Base-by-base conservation (phyloP, 2,888 invertebrate species). In the Nyleta sp. region DNA sequence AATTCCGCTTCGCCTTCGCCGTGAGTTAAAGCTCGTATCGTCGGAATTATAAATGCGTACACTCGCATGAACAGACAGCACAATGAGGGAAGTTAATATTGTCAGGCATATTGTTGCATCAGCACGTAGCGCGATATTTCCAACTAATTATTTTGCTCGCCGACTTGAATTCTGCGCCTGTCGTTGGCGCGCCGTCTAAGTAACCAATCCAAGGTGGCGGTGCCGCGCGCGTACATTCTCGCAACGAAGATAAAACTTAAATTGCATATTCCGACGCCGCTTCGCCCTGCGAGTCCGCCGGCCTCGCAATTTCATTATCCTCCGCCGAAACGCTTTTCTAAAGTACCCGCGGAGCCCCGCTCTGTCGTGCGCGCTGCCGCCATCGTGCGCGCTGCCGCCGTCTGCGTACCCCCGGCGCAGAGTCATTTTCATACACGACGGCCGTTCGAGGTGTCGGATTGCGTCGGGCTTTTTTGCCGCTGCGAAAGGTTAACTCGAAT, bases 271-370 rank as follows among this genome's bases (percentile, higher is more conserved):
- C 67, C 72, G 48, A 46, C 72, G 62, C 72, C 60, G 72, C 65
- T 76, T 71, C 76, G 52, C 71, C 75, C 68, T 62, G 53, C 76
- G 59, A 76, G 70, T 50, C 53, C 76, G 76, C 35, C 65, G 71
- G 76, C 67, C 67, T 65, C 50, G 68, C 77, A 78, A 78, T 78
- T 78, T 78, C 77, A 78, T 78, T 78, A 78, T 72, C 62, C 77
- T 67, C 38, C 50, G 15, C 72, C 72, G 50, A 72, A 72, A 78
- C 68, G 77, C 72, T 78, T 72, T 78, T 72, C 71, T 72, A 72
- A 72, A 72, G 77, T 72, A 78, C 72, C 72, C 72, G 72, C 57
- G 68, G 50, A 50, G 55, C 35, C 72, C 55, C 31, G n/a, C n/a
- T n/a, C 57, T 46, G 55, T 62, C 62, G 48, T 62, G 53, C 38